A percentile compares a stretch with the other conserved stretches of the same genome.
Conservation (phyloP, 2,888 invertebrate species). For the Kuschelorhynchus macadamiae region DNA sequence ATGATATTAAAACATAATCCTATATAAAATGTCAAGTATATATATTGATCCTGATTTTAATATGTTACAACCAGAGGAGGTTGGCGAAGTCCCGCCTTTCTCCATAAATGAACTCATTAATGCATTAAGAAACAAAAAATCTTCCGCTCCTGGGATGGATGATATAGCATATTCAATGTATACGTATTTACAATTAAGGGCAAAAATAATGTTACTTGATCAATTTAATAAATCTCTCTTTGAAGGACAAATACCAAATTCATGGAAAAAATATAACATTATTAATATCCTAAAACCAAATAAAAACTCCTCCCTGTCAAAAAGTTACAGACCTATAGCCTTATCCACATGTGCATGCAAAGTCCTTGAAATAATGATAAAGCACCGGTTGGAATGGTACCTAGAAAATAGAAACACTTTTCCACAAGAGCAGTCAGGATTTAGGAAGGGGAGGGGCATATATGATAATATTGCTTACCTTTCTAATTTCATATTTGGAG, state of each 20-base stretch:
- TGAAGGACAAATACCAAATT: neutral
- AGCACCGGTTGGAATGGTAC: neutral
- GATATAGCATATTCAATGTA: neutral
- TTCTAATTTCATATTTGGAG: too few species aligned
- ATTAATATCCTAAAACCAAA: slow-evolving; percentile 16
- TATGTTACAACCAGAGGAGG: too few species aligned
- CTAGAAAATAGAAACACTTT: neutral
- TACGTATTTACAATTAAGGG: neutral
- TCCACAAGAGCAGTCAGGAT: too few species aligned
- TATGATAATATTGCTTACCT: too few species aligned
- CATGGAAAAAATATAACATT: slow-evolving; percentile 2
- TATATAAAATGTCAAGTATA: too few species aligned
- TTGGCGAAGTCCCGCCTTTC: too few species aligned
- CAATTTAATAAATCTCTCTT: neutral
- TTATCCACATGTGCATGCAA: neutral
- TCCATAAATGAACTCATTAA: neutral
- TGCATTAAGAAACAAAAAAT: neutral
- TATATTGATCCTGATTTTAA: too few species aligned
- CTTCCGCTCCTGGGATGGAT: slow-evolving; percentile 1
- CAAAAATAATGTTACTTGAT: neutral
- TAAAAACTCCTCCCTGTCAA: neutral
- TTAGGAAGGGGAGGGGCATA: too few species aligned
- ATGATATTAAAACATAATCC: too few species aligned
- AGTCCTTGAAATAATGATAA: slow-evolving; percentile 3
- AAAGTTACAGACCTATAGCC: slow-evolving; percentile 6